Evolutionary conservation across 2,797 vertebrate species (phyloP), one percentile per base, ranked within the genome.

Genomic region (Myotis planiceps): DNA sequence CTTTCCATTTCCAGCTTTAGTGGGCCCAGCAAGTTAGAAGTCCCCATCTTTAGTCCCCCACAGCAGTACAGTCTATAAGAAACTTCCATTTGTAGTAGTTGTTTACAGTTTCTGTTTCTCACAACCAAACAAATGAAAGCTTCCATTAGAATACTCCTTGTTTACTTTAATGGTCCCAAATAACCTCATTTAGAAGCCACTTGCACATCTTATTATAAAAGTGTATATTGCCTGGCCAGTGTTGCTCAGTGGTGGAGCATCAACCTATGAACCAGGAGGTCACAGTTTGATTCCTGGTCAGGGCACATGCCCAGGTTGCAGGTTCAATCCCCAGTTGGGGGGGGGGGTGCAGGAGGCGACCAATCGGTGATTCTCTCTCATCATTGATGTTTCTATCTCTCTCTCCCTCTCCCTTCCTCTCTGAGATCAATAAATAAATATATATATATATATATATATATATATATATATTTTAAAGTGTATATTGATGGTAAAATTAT

Each of bases 401-500:
- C 23, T 21, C 25, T 58, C 55, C 55, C 25, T 58, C 55, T 27
- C 4, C 55, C 25, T 58, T 58, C 25, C 55, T 58, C 55, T 13
- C 55, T 58, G 55, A 58, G 55, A 58, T 58, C 55, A 58, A 58
- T 27, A 58, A 27, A n/a, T n/a, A n/a, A 58, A 13, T 37, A 42
- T 42, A 58, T 5, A 58, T 27, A 25, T 58, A 58, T 51, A 51
- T 76, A 42, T 42, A 58, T 5, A 58, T 27, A 25, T 58, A 42
- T 39, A 58, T 2, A 58, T 27, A 25, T 58, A 58, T 51, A 23
- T 51, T 23, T 51, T 51, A 66, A 65, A 94, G 86, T 65, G 91
- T 74, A 93, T 81, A 90, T 60, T 96, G 76, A 94, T 95, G 58
- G 85, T 96, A 97, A 98, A 97, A 97, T 96, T 86, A 96, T 86